These are phyloP conservation scores for Drosophila nigromelanica DNA, from an alignment of 1,140 invertebrate genomes.

Conservation along the genomic window DNA sequence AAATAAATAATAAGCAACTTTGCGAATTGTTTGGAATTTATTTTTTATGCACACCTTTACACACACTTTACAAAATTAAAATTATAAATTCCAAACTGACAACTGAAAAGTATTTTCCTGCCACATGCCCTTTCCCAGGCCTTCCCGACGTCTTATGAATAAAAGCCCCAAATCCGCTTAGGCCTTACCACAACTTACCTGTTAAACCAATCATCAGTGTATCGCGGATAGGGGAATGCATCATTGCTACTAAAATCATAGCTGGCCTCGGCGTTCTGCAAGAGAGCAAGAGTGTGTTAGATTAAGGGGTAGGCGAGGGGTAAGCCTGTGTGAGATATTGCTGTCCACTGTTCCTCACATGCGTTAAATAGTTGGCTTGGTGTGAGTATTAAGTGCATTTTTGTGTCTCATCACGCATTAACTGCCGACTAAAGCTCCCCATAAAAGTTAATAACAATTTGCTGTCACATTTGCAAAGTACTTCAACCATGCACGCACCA, in stretches of 20 bases:
- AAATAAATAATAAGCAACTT: neutral
- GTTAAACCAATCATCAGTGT: conserved; percentile 99
- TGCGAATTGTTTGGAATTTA: neutral
- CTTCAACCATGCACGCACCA: neutral
- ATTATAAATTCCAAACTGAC: neutral
- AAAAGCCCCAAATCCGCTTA: conserved; percentile 34
- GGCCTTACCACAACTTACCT: conserved; percentile 87
- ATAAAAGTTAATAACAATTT: conserved; percentile 18
- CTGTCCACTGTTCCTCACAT: neutral
- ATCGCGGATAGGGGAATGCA: conserved; percentile 97
- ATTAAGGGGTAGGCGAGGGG: neutral
- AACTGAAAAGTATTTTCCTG: neutral
- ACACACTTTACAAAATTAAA: neutral
- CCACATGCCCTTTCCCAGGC: neutral
- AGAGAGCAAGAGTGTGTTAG: conserved; percentile 2
- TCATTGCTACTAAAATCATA: conserved; percentile 99
- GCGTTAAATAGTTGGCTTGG: conserved; percentile 1
- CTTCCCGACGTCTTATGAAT: conserved; percentile 7
- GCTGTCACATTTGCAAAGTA: neutral
- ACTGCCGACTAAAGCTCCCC: neutral
- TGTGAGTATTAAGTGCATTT: conserved; percentile 37
- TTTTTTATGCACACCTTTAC: neutral
- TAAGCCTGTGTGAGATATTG: neutral
- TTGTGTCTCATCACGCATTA: conserved; percentile 20
- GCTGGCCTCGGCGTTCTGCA: conserved; percentile 96